Conservation (phyloP, 1,140 invertebrate species). For the Ceratoteleas bidentatus region DNA sequence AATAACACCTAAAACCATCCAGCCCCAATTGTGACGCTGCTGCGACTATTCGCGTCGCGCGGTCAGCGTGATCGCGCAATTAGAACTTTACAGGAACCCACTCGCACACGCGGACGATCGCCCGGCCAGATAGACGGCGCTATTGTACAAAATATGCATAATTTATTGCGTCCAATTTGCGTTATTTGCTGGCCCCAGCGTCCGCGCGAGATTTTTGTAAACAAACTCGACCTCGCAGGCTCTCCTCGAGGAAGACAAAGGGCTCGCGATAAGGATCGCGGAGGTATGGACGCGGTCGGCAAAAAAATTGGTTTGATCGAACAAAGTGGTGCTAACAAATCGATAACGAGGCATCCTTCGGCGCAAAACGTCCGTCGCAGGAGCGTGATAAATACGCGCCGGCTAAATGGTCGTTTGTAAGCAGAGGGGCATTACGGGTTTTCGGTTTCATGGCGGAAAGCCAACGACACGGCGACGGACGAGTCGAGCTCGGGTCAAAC, state of each 20-base stretch:
- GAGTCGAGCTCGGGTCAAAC: conserved; percentile 25
- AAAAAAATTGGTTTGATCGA: conserved; percentile 42
- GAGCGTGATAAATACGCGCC: conserved; percentile 56
- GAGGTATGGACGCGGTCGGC: conserved; percentile 5
- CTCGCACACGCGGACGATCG: conserved; percentile 4
- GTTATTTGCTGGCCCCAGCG: neutral
- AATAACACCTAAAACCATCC: conserved; percentile 30
- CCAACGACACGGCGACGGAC: conserved; percentile 58
- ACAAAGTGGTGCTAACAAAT: conserved; percentile 54
- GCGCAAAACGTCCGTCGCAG: conserved; percentile 47
- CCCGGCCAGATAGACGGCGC: neutral
- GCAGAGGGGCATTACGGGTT: conserved; percentile 54
- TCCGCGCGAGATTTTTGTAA: no score
- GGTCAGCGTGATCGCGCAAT: conserved; percentile 18
- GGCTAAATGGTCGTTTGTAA: conserved; percentile 62
- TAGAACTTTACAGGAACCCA: conserved; percentile 17
- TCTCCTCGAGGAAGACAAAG: neutral
- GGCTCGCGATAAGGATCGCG: conserved; percentile 12
- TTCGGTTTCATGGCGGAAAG: conserved; percentile 68
- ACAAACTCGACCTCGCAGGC: neutral
- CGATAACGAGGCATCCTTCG: conserved; percentile 58
- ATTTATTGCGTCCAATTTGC: neutral
- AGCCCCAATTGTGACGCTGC: conserved; percentile 21
- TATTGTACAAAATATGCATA: neutral
- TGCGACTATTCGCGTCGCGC: conserved; percentile 18